Evolutionary conservation across 2,797 vertebrate genomes (phyloP).

Genomic region (Novumbra hubbsi): DNA sequence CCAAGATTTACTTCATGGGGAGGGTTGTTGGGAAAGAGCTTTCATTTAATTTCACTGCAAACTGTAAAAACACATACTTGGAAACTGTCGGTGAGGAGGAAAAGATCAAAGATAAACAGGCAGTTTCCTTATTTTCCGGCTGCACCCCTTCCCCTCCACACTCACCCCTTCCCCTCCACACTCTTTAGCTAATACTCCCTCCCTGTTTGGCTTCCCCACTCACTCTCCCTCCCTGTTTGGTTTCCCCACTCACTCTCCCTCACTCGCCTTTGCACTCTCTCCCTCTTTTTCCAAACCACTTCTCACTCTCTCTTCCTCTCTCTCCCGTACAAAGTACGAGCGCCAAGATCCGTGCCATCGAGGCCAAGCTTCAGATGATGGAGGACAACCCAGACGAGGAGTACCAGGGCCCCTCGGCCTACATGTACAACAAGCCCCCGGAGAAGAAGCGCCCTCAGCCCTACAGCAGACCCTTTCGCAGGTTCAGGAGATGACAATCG

Average conservation of each 20-base stretch:
- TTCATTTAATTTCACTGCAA: conserved; percentile 35
- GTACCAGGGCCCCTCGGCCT: conserved; percentile 84
- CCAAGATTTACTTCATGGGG: conserved; percentile 5
- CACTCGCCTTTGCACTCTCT: background rate
- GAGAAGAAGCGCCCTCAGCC: conserved; percentile 86
- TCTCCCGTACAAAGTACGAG: conserved; percentile 75
- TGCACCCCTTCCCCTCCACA: background rate
- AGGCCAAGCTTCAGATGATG: conserved; percentile 99
- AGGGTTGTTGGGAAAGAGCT: conserved; percentile 32
- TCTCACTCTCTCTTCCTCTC: background rate
- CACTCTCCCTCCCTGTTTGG: background rate
- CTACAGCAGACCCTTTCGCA: conserved; percentile 68
- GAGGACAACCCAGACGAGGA: conserved; percentile 93
- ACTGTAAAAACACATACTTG: conserved; percentile 31
- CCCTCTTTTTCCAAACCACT: conserved; percentile 6
- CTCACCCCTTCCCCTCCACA: background rate
- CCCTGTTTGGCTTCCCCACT: background rate
- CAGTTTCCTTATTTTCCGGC: conserved; percentile 1
- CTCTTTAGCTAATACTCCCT: background rate
- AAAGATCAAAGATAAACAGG: conserved; percentile 46
- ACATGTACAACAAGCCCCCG: conserved; percentile 92
- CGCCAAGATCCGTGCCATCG: conserved; percentile 96
- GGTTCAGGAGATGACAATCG: conserved; percentile 76
- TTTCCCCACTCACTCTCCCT: background rate
- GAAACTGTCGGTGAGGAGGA: conserved; percentile 17